These are phyloP conservation scores for Lucilia cuprina DNA, from an alignment of 1,140 invertebrate genomes.

Conservation along the genomic window DNA sequence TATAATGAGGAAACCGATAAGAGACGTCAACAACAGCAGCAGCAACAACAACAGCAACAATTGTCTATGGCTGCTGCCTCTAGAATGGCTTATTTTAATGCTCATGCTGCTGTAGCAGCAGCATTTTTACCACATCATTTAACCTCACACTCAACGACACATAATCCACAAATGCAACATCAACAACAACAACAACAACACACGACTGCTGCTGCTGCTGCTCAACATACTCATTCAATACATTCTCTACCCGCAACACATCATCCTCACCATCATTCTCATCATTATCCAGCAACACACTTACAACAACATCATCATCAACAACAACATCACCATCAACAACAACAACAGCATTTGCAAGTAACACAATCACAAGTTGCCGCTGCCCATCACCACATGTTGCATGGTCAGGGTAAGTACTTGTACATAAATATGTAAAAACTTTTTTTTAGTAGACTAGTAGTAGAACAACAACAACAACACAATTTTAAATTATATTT, in stretches of 20 bases:
- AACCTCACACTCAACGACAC: neutral
- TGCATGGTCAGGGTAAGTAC: slow-evolving; percentile 58
- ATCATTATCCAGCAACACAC: slow-evolving; percentile 47
- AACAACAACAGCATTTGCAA: slow-evolving; percentile 7
- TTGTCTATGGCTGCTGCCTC: slow-evolving; percentile 75
- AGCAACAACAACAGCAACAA: slow-evolving; percentile 65
- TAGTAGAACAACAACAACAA: neutral
- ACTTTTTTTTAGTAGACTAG: neutral
- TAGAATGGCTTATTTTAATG: slow-evolving; percentile 85
- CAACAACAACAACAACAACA: slow-evolving; percentile 46
- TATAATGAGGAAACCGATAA: slow-evolving; percentile 34
- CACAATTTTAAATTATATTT: neutral
- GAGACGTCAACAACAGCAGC: slow-evolving; percentile 41
- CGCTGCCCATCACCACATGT: slow-evolving; percentile 45
- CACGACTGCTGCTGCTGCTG: too few relatives aligned
- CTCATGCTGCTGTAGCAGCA: slow-evolving; percentile 85
- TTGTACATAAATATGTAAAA: too few relatives aligned
- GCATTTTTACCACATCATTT: slow-evolving; percentile 78
- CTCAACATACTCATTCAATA: too few relatives aligned
- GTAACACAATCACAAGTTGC: slow-evolving; percentile 19
- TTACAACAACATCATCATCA: slow-evolving; percentile 36
- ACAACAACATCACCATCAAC: slow-evolving; percentile 43
- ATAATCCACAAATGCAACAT: slow-evolving; percentile 48
- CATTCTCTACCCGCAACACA: slow-evolving; percentile 33
- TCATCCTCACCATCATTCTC: slow-evolving; percentile 48